Evolutionary conservation across 2,113 vertebrate genomes (phyloP), one percentile per base, ranked within the genome.

Genomic region (Lanius ludovicianus): DNA sequence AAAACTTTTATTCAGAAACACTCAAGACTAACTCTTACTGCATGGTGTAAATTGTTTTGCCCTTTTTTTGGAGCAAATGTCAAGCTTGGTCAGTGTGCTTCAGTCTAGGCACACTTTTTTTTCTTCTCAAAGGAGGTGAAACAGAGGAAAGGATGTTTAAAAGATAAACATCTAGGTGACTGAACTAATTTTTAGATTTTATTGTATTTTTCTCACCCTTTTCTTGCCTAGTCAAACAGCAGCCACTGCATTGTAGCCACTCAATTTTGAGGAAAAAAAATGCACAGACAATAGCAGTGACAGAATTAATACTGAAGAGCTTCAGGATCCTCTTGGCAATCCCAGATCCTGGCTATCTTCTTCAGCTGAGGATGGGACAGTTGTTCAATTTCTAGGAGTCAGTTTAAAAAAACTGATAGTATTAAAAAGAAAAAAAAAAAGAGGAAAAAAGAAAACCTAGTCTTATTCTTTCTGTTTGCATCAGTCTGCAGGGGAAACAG

Each of bases 1-100:
- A 62, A 28, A 70, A 81, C 23, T 37, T 93, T 84, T 84, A 11
- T 67, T 84, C 53, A 88, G 62, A 85, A 84, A 92, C 52, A 84
- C 49, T 80, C 46, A 62, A 19, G 37, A 95, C 55, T 76, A 89
- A 64, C 23, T 86, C 52, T 71, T 77, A 77, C 33, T 81, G 67
- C 19, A 41, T 24, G 63, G 28, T 24, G 10, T 31, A 83, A 76
- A 89, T 78, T 81, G 42, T 69, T 92, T 89, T 77, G 41, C 27
- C 41, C 47, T 89, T 91, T 47, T 55, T 87, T 59, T 81, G 56
- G 77, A 89, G 27, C 30, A 55, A 55, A 19, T n/a, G 60, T 25
- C 42, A 87, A 96, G 60, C n/a, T 91, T 84, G 57, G 55, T 17
- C 87, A 94, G 50, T 0, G 0, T 31, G n/a, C 37, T 53, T 88